Base-by-base conservation (phyloP, 2,797 vertebrate species). In the Oryzias dopingdopingensis region DNA sequence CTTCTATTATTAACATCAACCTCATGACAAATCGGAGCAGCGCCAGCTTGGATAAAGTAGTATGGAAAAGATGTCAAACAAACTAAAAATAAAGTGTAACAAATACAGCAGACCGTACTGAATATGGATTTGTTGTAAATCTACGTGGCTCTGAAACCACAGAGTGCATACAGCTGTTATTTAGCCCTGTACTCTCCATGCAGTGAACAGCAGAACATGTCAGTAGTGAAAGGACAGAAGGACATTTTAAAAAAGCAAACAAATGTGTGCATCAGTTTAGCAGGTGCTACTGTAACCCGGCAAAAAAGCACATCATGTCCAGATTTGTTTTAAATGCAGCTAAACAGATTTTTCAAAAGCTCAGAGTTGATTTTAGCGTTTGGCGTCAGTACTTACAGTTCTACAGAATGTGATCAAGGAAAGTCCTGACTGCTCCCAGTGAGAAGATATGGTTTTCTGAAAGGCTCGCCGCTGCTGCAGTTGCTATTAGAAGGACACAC, bases 1-100 rank as follows among this genome's bases (percentile, higher is more conserved):
- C 79, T 83, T 87, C 81, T 87, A 81, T 84, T 75, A 81, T 87
- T 80, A 85, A 63, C 75, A 29, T 32, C 1, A 6, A 47, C 52
- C 70, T 49, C 62, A 48, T 82, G 70, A 66, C 65, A 54, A 56
- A 56, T 4, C 8, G 48, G 55, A 57, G 24, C 4, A 18, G 4
- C 24, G 72, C 74, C 81, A 76, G 79, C 52, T 82, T 56, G 62
- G 62, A 29, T 63, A 83, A 59, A 76, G 69, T 59, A 2, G 17
- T 40, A n/a, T 0, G 40, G 1, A 50, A 47, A 56, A 23, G 7
- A 42, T n/a, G 43, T 41, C 14, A 37, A 63, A 24, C 3, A n/a
- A 1, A 42, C 14, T 45, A 40, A 16, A n/a, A 15, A 49, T 54
- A 32, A 22, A 47, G 23, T 3, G 49, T 44, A 4, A 51, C 3